Evolutionary conservation across 2,113 vertebrate genomes (phyloP).

Genomic region (Riparia riparia): DNA sequence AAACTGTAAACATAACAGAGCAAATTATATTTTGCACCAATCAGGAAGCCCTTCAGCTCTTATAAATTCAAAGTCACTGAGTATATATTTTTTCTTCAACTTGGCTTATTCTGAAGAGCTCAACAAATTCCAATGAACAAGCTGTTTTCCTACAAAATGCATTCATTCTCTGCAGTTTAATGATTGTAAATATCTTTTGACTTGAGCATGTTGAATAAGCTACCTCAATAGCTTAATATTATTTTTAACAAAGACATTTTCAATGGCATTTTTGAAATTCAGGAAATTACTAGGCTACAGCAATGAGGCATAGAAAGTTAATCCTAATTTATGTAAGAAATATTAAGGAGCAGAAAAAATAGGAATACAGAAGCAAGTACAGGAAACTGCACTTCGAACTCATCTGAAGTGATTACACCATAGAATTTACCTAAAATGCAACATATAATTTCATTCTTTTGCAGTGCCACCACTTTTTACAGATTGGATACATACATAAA

Average conservation of each 20-base stretch:
- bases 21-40: background rate
- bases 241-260: constrained; percentile 49
- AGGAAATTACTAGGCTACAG: constrained; percentile 36
- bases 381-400: constrained; percentile 17
- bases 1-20: background rate
- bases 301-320: constrained; percentile 38
- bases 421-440: constrained; percentile 53
- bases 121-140: constrained; percentile 37
- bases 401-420: constrained; percentile 40
- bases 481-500: background rate
- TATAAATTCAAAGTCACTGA: background rate
- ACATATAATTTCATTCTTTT: constrained; percentile 42
- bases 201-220: constrained; percentile 18
- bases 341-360: constrained; percentile 39
- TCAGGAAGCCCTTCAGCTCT: constrained; percentile 21
- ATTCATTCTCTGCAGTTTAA: constrained; percentile 9
- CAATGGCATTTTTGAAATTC: constrained; percentile 48
- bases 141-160: constrained; percentile 34
- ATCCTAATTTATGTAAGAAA: constrained; percentile 43
- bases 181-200: constrained; percentile 34
- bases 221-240: constrained; percentile 37
- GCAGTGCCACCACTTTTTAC: background rate
- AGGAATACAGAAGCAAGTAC: constrained; percentile 5
- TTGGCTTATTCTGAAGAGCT: constrained; percentile 22
- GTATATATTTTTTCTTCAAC: background rate